Conservation (phyloP, 2,888 invertebrate species). For the Patella pellucida region DNA sequence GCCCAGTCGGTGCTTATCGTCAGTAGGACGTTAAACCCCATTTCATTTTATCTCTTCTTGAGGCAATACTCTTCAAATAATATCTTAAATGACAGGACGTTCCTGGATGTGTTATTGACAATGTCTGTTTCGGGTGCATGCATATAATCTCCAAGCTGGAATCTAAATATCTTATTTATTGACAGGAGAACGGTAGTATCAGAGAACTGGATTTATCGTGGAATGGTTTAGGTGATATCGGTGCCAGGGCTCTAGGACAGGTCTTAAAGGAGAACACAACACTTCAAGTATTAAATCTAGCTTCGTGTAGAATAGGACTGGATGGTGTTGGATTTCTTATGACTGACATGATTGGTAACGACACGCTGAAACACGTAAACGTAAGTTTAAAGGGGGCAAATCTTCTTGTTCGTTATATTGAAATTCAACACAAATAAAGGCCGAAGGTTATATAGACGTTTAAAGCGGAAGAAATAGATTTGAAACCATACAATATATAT, state of each 20-base stretch:
- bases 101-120: no score
- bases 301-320: conserved; percentile 45
- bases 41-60: no score
- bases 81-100: not conserved
- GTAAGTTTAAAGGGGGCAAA: conserved; percentile 27
- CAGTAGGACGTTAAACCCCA: no score
- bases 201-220: conserved; percentile 46
- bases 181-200: conserved; percentile 47
- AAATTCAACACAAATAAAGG: no score
- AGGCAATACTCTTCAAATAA: no score
- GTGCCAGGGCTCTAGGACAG: conserved; percentile 39
- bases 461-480: no score
- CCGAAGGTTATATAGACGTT: no score
- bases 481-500: no score
- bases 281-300: conserved; percentile 41
- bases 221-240: conserved; percentile 50
- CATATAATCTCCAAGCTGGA: no score
- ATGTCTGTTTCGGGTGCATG: not conserved
- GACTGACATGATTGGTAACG: conserved; percentile 39
- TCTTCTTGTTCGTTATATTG: no score
- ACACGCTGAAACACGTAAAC: conserved; percentile 37
- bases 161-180: not conserved
- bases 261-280: conserved; percentile 37
- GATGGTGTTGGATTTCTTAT: conserved; percentile 39
- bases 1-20: no score